phyloP scores from a whole-genome alignment of 30 jellyfish, hydroid and myxozoan genomes.

The Pseudorhiza aurosa region DNA sequence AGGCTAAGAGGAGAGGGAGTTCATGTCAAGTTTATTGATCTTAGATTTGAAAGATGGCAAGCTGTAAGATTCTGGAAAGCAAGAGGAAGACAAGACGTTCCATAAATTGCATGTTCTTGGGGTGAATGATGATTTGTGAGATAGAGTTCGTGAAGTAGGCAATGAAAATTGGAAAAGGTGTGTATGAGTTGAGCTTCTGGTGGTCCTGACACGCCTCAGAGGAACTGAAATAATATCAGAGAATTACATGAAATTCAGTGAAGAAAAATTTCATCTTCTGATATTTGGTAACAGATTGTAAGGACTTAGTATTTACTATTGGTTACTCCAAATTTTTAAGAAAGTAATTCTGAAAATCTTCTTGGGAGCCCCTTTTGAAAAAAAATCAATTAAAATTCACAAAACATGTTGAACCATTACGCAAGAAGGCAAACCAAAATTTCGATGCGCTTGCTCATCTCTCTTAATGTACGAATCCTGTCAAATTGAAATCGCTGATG shows the following conservation, averaged over 20 bases:
- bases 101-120: no score
- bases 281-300: not conserved
- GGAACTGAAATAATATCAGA: no score
- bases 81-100: no score
- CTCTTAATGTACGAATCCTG: not conserved
- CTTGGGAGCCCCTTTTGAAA: not conserved
- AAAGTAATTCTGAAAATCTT: not conserved
- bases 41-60: no score
- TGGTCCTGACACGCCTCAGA: no score
- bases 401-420: not conserved
- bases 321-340: not conserved
- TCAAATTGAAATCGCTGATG: not conserved
- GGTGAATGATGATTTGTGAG: no score
- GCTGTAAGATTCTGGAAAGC: no score
- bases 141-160: no score
- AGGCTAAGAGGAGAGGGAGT: no score
- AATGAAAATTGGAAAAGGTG: no score
- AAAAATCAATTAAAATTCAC: not conserved
- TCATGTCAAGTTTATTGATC: no score
- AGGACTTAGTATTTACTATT: not conserved
- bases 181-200: no score
- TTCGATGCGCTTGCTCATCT: not conserved
- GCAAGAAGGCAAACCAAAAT: not conserved
- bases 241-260: not conserved
- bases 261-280: not conserved